A percentile compares a stretch with the other conserved stretches of the same genome.
Evolutionary conservation across 1,140 invertebrate species (phyloP).

Genomic region (Cydia strobilella): DNA sequence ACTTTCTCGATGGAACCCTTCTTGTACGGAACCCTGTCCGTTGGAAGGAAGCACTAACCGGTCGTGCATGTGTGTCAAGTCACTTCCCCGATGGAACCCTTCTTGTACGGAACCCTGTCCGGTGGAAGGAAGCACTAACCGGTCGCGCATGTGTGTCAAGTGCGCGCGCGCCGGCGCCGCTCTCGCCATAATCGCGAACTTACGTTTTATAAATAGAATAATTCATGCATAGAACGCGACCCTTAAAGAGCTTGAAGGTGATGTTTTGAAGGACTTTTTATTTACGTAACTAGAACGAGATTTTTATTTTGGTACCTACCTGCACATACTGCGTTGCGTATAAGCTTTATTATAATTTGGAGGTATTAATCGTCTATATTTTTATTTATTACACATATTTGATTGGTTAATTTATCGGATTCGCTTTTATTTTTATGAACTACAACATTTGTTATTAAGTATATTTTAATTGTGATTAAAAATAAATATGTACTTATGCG

Average conservation of each 20-base stretch:
- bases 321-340: too few species aligned
- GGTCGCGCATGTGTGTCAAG: slow-evolving; percentile 60
- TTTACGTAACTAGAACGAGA: too few species aligned
- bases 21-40: neutral
- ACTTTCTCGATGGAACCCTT: neutral
- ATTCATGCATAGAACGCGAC: slow-evolving; percentile 44
- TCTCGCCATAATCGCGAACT: slow-evolving; percentile 40
- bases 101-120: neutral
- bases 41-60: slow-evolving; percentile 38
- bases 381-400: too few species aligned
- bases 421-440: too few species aligned
- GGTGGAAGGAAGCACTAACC: slow-evolving; percentile 36
- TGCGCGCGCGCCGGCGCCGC: slow-evolving; percentile 40
- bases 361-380: too few species aligned
- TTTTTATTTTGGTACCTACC: too few species aligned
- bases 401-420: too few species aligned
- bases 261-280: neutral
- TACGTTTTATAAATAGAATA: slow-evolving; percentile 46
- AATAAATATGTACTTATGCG: too few species aligned
- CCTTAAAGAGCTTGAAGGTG: slow-evolving; percentile 30
- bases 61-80: slow-evolving; percentile 61
- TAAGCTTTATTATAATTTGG: too few species aligned
- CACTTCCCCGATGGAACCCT: neutral
- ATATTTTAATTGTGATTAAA: too few species aligned
- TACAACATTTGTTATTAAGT: too few species aligned